These are phyloP conservation scores for Choristoneura fumiferana DNA, from an alignment of 1,140 invertebrate genomes.

Conservation along the genomic window DNA sequence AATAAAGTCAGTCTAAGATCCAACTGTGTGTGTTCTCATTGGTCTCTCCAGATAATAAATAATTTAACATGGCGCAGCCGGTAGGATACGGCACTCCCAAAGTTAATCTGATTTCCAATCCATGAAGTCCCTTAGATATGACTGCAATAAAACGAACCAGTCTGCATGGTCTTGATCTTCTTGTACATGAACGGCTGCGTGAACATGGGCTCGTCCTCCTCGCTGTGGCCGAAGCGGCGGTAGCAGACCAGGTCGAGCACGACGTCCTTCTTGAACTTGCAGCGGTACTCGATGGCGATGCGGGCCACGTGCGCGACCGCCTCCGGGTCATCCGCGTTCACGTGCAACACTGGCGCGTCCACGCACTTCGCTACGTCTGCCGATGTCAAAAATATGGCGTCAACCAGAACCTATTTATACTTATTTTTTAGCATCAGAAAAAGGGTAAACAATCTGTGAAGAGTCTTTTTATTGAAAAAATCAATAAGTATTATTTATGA, in stretches of 20 bases:
- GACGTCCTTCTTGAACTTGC: conserved; percentile 92
- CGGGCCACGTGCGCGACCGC: conserved; percentile 91
- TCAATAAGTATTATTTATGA: too few relatives aligned
- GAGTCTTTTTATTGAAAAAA: too few relatives aligned
- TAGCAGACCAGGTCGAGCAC: conserved; percentile 94
- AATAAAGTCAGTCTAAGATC: too few relatives aligned
- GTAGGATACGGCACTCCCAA: too few relatives aligned
- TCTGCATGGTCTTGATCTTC: conserved; percentile 84
- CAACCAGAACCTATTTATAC: background rate
- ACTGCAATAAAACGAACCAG: conserved; percentile 72
- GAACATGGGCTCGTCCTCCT: conserved; percentile 96
- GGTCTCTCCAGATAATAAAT: too few relatives aligned
- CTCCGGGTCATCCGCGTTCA: conserved; percentile 96
- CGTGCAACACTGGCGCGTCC: conserved; percentile 95
- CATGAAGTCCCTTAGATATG: too few relatives aligned
- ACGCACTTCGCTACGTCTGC: conserved; percentile 91
- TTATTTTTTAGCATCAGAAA: too few relatives aligned
- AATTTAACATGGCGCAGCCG: too few relatives aligned
- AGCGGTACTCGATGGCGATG: conserved; percentile 91
- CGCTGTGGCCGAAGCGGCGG: conserved; percentile 94
- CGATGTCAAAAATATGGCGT: background rate
- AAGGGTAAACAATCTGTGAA: too few relatives aligned
- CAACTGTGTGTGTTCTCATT: too few relatives aligned
- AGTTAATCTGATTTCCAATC: too few relatives aligned
- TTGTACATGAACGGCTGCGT: conserved; percentile 97